Percentiles rank a stretch among this genome's conserved stretches.
These are phyloP conservation scores for Pristionchus japonicus DNA, from an alignment of 2,888 invertebrate species.

Conservation along the genomic window DNA sequence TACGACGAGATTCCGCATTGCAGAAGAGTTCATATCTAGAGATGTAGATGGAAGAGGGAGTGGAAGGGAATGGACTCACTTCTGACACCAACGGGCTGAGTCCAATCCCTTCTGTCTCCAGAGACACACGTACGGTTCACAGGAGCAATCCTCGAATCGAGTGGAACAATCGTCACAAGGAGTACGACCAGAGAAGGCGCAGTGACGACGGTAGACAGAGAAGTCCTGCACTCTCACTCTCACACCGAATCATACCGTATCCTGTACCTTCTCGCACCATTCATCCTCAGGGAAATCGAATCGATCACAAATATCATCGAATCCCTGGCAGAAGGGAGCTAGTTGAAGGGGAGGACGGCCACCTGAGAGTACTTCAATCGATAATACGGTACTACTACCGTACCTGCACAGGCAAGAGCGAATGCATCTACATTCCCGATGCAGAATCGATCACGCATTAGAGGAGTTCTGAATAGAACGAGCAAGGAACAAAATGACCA, in stretches of 20 bases:
- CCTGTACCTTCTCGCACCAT: constrained; percentile 42
- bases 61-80: not conserved
- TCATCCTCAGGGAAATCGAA: constrained; percentile 42
- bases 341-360: constrained; percentile 43
- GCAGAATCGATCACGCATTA: constrained; percentile 44
- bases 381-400: not conserved
- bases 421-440: constrained; percentile 39
- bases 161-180: constrained; percentile 19
- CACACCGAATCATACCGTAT: not conserved
- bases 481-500: not conserved
- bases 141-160: constrained; percentile 39
- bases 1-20: constrained; percentile 29
- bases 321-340: constrained; percentile 33
- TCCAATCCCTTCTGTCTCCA: not conserved
- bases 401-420: constrained; percentile 44
- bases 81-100: constrained; percentile 42
- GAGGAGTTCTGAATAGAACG: constrained; percentile 2
- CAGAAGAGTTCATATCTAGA: constrained; percentile 44
- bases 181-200: constrained; percentile 25
- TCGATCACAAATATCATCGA: constrained; percentile 42
- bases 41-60: not conserved
- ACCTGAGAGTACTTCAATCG: not conserved
- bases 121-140: constrained; percentile 43
- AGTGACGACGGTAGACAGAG: constrained; percentile 19
- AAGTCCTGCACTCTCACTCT: not conserved